Evolutionary conservation across 1,140 invertebrate genomes (phyloP), one percentile per base, ranked within the genome.

Genomic region (Drosophila gunungcola): DNA sequence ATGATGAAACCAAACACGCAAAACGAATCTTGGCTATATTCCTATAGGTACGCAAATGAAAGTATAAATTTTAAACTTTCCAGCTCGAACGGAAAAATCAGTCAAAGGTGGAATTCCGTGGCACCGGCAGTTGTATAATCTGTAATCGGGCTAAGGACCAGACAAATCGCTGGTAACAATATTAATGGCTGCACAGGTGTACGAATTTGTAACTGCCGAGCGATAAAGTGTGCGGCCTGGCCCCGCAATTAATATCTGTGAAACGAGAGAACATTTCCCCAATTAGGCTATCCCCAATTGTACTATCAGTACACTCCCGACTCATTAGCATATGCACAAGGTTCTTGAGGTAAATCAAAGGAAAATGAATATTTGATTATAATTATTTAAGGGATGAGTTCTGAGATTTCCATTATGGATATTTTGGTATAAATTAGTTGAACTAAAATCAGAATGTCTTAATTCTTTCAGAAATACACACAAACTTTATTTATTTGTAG

Each of bases 141-240:
- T 6, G 11, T 25, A 32, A 56, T 46, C 34, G 27, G 29, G 27
- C 67, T 16, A 54, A 42, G 65, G 34, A 78, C 36, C 49, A 58
- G 69, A 78, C 76, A 78, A 78, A 78, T 78, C 54, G 67, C 68
- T 73, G 75, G 75, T 78, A 78, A 55, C 61, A 60, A 78, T 60
- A 78, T 78, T 77, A 77, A 77, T 77, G 56, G 64, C 63, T 3
- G 34, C 62, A 46, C 73, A 77, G 73, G 55, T 77, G 63, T 58
- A 65, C 13, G 36, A 76, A 57, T 49, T 72, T 57, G 65, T 56
- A 41, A 41, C 16, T 60, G 62, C 41, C 41, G 49, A 53, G 72
- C 48, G 61, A 76, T 76, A 76, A 77, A 77, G 38, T 67, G 49
- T 51, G 55, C 21, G 65, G 51, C 41, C 25, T 43, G 38, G 25